Percentiles rank a stretch among this genome's conserved stretches.
These are phyloP conservation scores for Nephrocerus scutellatus DNA, from an alignment of 2,888 invertebrate genomes.

Conservation along the genomic window DNA sequence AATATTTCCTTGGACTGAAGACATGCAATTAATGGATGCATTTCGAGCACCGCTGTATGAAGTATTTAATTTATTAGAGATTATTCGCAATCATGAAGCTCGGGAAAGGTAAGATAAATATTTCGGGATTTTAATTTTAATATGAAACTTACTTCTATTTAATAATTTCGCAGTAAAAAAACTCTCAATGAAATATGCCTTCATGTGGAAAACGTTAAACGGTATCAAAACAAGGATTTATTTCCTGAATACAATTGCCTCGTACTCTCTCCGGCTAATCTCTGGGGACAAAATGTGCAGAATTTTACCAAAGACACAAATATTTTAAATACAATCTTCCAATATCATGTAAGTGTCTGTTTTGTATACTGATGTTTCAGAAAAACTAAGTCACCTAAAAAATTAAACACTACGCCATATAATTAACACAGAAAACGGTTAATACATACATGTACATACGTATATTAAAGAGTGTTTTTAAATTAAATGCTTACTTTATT, in stretches of 20 bases:
- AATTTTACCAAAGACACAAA: conserved; percentile 72
- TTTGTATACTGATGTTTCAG: conserved; percentile 1
- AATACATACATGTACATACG: too few relatives aligned
- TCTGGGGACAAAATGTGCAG: conserved; percentile 82
- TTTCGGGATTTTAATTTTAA: conserved; percentile 1
- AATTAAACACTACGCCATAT: too few relatives aligned
- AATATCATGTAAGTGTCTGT: conserved; percentile 62
- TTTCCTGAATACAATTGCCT: conserved; percentile 90
- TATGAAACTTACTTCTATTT: neutral
- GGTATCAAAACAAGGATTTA: conserved; percentile 55
- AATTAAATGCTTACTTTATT: too few relatives aligned
- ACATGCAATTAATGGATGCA: conserved; percentile 79
- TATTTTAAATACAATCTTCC: conserved; percentile 73
- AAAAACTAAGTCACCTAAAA: conserved; percentile 11
- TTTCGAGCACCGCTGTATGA: conserved; percentile 85
- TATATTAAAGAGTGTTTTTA: too few relatives aligned
- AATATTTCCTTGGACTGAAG: conserved; percentile 81
- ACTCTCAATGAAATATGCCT: conserved; percentile 76
- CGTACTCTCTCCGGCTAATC: conserved; percentile 84
- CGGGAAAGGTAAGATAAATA: conserved; percentile 36
- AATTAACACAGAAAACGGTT: too few relatives aligned
- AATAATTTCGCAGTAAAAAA: conserved; percentile 59
- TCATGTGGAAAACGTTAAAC: conserved; percentile 74
- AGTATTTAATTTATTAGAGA: conserved; percentile 79
- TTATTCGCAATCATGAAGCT: conserved; percentile 67